A percentile compares a stretch with the other conserved stretches of the same genome.
phyloP scores from a whole-genome alignment of 1,140 invertebrate species.

The Drosophila carrolli region DNA sequence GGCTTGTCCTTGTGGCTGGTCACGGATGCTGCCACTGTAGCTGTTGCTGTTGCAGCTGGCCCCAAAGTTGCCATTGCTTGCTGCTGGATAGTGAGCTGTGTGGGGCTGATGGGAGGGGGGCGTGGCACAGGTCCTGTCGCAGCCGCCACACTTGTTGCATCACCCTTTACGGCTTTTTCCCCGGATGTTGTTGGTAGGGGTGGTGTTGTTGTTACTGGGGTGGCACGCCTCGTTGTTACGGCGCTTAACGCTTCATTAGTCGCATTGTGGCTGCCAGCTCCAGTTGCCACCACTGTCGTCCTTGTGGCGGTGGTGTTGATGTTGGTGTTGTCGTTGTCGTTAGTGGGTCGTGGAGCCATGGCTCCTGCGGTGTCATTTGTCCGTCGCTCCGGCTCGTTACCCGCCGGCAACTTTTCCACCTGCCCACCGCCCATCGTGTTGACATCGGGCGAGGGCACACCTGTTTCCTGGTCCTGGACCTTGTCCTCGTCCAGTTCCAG shows the following conservation, averaged over 20 bases:
- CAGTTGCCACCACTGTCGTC: constrained; percentile 28
- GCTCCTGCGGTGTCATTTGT: constrained; percentile 44
- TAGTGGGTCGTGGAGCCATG: background rate
- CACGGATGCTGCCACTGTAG: constrained; percentile 6
- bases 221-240: constrained; percentile 54
- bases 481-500: constrained; percentile 3
- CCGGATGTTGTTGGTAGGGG: constrained; percentile 23
- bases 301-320: background rate
- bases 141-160: constrained; percentile 64
- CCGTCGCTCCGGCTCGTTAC: constrained; percentile 41
- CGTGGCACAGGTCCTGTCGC: background rate
- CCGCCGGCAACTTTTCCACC: constrained; percentile 41
- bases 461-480: constrained; percentile 18
- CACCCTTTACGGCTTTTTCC: constrained; percentile 17
- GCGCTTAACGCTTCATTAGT: constrained; percentile 79
- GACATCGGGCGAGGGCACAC: constrained; percentile 43
- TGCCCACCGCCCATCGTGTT: background rate
- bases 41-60: background rate
- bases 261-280: constrained; percentile 61
- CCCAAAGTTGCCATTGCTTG: constrained; percentile 8
- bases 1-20: constrained; percentile 23
- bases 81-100: constrained; percentile 43
- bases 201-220: constrained; percentile 1
- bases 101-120: background rate
- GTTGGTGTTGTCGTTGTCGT: background rate